Evolutionary conservation across 2,888 invertebrate genomes (phyloP).

Genomic region (Agrotis clavis): DNA sequence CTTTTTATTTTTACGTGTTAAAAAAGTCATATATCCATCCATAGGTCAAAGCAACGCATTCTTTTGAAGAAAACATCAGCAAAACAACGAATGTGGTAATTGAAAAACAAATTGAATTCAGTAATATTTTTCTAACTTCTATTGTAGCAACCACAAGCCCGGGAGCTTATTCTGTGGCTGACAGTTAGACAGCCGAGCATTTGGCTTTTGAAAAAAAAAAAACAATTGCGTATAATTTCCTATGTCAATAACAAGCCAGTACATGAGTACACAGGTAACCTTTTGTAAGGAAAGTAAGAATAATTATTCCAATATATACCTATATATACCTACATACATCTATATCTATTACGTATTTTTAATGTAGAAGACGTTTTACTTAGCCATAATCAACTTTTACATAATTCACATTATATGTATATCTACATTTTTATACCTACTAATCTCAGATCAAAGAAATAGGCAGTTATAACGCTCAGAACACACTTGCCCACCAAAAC

Average conservation of each 20-base stretch:
- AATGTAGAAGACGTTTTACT: too few relatives aligned
- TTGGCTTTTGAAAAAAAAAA: neutral
- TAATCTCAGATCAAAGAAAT: too few relatives aligned
- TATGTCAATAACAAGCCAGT: conserved; percentile 13
- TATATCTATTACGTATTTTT: too few relatives aligned
- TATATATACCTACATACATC: too few relatives aligned
- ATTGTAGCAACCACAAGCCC: conserved; percentile 23
- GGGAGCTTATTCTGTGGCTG: conserved; percentile 10
- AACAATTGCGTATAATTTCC: conserved; percentile 4
- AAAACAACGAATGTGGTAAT: neutral
- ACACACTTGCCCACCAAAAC: too few relatives aligned
- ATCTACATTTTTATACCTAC: too few relatives aligned
- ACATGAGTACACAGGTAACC: neutral
- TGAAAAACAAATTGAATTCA: conserved; percentile 5
- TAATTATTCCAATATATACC: too few relatives aligned
- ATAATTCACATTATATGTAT: too few relatives aligned
- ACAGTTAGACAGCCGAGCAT: conserved; percentile 18
- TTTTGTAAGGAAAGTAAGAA: neutral
- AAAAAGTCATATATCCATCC: neutral
- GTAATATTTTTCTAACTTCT: conserved; percentile 2
- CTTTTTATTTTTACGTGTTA: neutral
- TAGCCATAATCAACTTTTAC: too few relatives aligned
- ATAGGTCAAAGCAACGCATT: neutral
- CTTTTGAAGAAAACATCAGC: neutral
- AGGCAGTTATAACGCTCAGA: too few relatives aligned